Evolutionary conservation across 2,888 invertebrate genomes (phyloP).

Genomic region (Cremastinae sp.): DNA sequence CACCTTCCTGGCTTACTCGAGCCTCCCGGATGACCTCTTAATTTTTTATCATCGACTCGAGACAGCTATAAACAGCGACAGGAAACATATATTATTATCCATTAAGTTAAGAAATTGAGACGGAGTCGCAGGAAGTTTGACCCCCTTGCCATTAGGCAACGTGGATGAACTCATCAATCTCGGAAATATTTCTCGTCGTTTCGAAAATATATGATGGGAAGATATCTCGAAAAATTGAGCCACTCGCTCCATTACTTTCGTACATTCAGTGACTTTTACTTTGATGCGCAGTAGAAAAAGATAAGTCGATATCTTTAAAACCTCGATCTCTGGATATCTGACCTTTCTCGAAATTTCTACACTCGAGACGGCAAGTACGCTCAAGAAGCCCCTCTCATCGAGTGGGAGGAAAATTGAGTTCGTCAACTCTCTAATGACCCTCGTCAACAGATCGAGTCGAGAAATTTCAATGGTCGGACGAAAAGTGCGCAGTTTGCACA

Average conservation of each 20-base stretch:
- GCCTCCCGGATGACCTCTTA: conserved; percentile 16
- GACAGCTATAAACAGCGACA: conserved; percentile 1
- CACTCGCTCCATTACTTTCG: too few species aligned
- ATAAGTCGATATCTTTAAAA: too few species aligned
- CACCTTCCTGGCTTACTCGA: conserved; percentile 1
- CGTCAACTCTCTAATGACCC: conserved; percentile 1
- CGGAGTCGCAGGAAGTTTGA: background rate
- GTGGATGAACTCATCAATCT: too few species aligned
- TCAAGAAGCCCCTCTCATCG: background rate
- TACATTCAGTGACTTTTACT: too few species aligned
- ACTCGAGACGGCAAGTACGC: too few species aligned
- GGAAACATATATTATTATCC: conserved; percentile 3
- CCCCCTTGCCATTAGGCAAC: background rate
- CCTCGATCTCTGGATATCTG: too few species aligned
- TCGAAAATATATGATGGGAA: too few species aligned
- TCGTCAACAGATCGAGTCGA: conserved; percentile 14
- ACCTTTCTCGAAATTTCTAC: too few species aligned
- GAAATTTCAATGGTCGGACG: background rate
- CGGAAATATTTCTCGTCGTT: too few species aligned
- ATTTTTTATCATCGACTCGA: conserved; percentile 24
- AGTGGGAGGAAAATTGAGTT: background rate
- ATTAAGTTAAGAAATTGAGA: conserved; percentile 11
- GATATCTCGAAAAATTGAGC: too few species aligned
- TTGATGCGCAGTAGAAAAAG: too few species aligned
- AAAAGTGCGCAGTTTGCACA: conserved; percentile 3